Base-by-base conservation (phyloP, 2,797 vertebrate genomes). In the Potorous gilbertii region DNA sequence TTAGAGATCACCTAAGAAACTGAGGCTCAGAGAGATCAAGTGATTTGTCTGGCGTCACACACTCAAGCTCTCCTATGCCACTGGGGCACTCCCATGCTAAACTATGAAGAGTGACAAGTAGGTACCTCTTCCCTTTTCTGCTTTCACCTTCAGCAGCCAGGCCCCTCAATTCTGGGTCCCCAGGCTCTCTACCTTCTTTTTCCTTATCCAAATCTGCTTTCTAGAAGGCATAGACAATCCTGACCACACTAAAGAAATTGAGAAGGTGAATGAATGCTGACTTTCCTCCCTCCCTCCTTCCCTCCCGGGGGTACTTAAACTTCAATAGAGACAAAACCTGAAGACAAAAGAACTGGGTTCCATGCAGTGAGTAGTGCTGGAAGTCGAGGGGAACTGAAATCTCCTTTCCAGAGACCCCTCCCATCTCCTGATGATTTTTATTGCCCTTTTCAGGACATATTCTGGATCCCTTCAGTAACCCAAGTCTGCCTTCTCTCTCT, bases 381-480 rank as follows among this genome's bases (percentile, higher is more conserved):
- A 87, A 87, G 74, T 27, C 74, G 9, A 46, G 31, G 40, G 74
- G 0, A 50, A 3, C 74, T 87, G 74, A 87, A 87, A 46, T 87
- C 74, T 87, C 40, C 27, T 46, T 46, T 2, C 21, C 40, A 27
- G 21, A 87, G 40, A 87, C 40, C 40, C 31, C 40, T 87, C 24
- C 74, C 74, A 27, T 28, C 40, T 87, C 40, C 74, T 87, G 9
- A 46, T 46, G 74, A 50, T 87, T 46, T 87, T 81, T 81, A 46
- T 46, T 81, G 74, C 74, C 40, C 40, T 81, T 46, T 40, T 87
- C 74, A 9, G 31, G 1, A 27, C 93, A 0, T 5, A 94, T 90
- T 98, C 87, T 90, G 52, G 91, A 94, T 59, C 92, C 95, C 18
- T 28, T 96, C 46, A 24, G 56, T 91, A 55, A 40, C 95, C 91